A percentile compares a stretch with the other conserved stretches of the same genome.
Evolutionary conservation across 1,140 invertebrate genomes (phyloP).

Genomic region (Euwallacea fornicatus): DNA sequence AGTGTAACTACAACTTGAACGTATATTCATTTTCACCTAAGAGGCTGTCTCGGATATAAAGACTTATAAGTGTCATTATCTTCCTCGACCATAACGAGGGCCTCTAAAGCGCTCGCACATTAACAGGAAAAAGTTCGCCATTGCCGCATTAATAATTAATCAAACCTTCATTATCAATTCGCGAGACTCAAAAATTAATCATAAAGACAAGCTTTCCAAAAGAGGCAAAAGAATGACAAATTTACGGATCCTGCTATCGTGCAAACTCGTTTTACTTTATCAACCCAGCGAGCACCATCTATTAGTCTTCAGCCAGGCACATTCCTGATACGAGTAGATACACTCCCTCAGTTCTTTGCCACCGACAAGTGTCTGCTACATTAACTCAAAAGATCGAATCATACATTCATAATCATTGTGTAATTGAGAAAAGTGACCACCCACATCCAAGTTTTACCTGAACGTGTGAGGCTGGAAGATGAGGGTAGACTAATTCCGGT

Average conservation of each 20-base stretch:
- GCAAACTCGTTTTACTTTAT: slow-evolving; percentile 38
- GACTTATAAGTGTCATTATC: too few species aligned
- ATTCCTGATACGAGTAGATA: slow-evolving; percentile 6
- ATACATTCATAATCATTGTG: too few species aligned
- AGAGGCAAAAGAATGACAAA: slow-evolving; percentile 15
- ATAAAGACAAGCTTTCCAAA: slow-evolving; percentile 8
- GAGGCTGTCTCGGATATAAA: too few species aligned
- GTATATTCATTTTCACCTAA: neutral
- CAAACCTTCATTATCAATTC: slow-evolving; percentile 2
- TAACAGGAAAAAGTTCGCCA: too few species aligned
- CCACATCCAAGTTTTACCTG: too few species aligned
- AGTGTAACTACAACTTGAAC: neutral
- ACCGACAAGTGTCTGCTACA: too few species aligned
- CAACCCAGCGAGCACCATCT: slow-evolving; percentile 20
- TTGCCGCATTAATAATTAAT: neutral
- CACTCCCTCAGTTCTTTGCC: slow-evolving; percentile 16
- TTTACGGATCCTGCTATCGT: slow-evolving; percentile 15
- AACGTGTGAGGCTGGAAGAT: too few species aligned
- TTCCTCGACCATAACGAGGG: too few species aligned
- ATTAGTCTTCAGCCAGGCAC: slow-evolving; percentile 12
- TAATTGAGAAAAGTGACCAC: too few species aligned
- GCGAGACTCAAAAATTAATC: slow-evolving; percentile 4
- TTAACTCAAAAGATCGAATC: too few species aligned
- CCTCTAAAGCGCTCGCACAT: too few species aligned
- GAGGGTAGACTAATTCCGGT: too few species aligned